These are phyloP conservation scores for Kryptolebias marmoratus DNA, from an alignment of 2,113 vertebrate genomes.

Conservation along the genomic window DNA sequence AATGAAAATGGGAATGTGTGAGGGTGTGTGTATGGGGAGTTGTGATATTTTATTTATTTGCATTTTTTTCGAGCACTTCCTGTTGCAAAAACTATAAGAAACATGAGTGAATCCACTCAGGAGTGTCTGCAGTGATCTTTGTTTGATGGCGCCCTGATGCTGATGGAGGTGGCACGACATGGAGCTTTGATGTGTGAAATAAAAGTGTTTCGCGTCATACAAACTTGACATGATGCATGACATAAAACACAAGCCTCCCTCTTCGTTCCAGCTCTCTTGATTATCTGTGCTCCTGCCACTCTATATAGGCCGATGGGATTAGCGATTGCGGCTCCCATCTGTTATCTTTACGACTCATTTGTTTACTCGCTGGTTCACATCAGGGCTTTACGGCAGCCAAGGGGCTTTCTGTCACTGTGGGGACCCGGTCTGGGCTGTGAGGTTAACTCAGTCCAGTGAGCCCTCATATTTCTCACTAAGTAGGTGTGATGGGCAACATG, in stretches of 20 bases:
- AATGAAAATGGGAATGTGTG: slow-evolving; percentile 24
- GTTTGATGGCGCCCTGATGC: slow-evolving; percentile 39
- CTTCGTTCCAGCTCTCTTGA: slow-evolving; percentile 30
- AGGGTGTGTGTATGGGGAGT: not conserved
- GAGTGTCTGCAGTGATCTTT: slow-evolving; percentile 46
- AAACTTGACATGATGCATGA: slow-evolving; percentile 10
- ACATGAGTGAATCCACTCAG: slow-evolving; percentile 30
- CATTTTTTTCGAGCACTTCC: slow-evolving; percentile 17
- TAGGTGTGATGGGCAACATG: slow-evolving; percentile 28
- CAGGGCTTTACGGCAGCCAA: slow-evolving; percentile 31
- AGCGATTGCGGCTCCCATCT: slow-evolving; percentile 65
- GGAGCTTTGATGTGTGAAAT: slow-evolving; percentile 48
- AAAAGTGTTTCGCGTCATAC: slow-evolving; percentile 37
- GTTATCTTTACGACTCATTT: slow-evolving; percentile 70
- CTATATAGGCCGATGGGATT: slow-evolving; percentile 48
- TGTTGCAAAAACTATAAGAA: slow-evolving; percentile 34
- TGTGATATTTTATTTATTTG: slow-evolving; percentile 47
- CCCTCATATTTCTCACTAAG: slow-evolving; percentile 50
- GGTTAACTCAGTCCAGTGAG: slow-evolving; percentile 52
- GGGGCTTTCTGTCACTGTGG: slow-evolving; percentile 41
- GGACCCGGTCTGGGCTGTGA: slow-evolving; percentile 20
- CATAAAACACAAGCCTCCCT: slow-evolving; percentile 15
- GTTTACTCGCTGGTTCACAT: slow-evolving; percentile 68
- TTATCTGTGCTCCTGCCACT: slow-evolving; percentile 28
- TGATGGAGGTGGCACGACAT: slow-evolving; percentile 14